Base-by-base conservation (phyloP, 2,888 invertebrate species). In the Stenchaetothrips biformis region DNA sequence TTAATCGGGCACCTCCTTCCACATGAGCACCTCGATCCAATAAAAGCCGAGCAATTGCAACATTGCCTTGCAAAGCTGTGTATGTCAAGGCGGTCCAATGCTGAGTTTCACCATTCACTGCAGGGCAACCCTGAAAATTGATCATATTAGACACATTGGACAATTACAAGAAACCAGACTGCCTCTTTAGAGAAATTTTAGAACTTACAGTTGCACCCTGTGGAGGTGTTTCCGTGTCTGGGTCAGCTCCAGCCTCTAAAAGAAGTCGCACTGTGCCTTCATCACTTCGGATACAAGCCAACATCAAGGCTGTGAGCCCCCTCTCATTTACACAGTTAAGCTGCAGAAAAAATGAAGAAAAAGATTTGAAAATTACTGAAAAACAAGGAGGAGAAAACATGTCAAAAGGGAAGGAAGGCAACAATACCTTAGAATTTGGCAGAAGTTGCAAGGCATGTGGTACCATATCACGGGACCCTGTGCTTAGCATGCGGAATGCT, bases 31-130 rank as follows among this genome's bases (percentile, higher is more conserved):
- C 95, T 27, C 93, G 90, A 82, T 95, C 94, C 81, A 97, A 87
- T 47, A 95, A 88, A 80, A 94, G 89, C 83, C 90, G 87, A 0
- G 89, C 89, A 78, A 89, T 89, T 77, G 83, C 87, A 85, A 79
- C 87, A 86, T 83, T 89, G 87, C 74, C 90, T 88, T 81, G 93
- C 77, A 90, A 88, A 25, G 90, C 88, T 0, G 95, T 94, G 87
- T 95, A 96, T 59, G 95, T 95, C 21, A 96, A 88, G 0, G 96
- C 95, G 0, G 96, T 96, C 96, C 96, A 97, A 84, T 93, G 91
- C 83, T 93, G 93, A 0, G 91, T 92, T 85, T 93, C 93, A 80
- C 91, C 88, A 82, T 91, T 90, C 13, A 90, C 88, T 49, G 89
- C 89, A 9, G 89, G 87, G 83, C 87, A 88, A 11, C 89, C 88